Evolutionary conservation across 2,888 invertebrate genomes (phyloP), one percentile per base, ranked within the genome.

Genomic region (Clistopyga incitator): DNA sequence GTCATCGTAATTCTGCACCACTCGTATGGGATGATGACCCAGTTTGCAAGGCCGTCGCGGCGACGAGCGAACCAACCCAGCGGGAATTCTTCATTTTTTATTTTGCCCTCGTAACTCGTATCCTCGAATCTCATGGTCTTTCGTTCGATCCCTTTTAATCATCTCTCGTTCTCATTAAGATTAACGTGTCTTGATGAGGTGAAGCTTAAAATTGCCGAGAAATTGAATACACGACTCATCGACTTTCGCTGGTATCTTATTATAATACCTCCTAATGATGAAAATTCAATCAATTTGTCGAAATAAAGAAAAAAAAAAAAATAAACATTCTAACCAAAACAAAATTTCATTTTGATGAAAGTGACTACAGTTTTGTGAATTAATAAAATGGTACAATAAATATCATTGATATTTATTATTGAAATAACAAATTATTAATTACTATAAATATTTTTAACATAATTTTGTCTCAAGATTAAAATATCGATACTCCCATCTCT

Each of bases 31-130:
- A 85, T 88, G 82, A 85, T 88, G 88, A 87, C 89, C 89, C 87
- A 89, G 87, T 89, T 89, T 81, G 81, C 89, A 89, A 89, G 89
- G 88, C 85, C 89, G 88, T 87, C 81, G 56, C 23, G 61, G 38
- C 54, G 67, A 68, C 75, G 64, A 81, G 65, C 74, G 47, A 67
- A 25, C 38, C 42, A 54, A 42, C 13, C 47, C 56, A 52, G 23
- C 42, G 70, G 67, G 59, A 75, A 18, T 18, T 59, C 29, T 68
- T 79, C 64, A 59, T 82, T 76, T 70, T 65, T 76, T 38, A 61
- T 82, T 71, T 42, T 34, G 15, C 54, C 72, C 76, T 71, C 56
- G 50, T 61, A 42, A 83, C 64, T 76, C 47, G 72, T 70, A 82
- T 78, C 70, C 45, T 42, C 29, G 25, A 54, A 70, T 75, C 74